These are phyloP conservation scores for Druon quercuslanigerum DNA, from an alignment of 1,140 invertebrate genomes.

Conservation along the genomic window DNA sequence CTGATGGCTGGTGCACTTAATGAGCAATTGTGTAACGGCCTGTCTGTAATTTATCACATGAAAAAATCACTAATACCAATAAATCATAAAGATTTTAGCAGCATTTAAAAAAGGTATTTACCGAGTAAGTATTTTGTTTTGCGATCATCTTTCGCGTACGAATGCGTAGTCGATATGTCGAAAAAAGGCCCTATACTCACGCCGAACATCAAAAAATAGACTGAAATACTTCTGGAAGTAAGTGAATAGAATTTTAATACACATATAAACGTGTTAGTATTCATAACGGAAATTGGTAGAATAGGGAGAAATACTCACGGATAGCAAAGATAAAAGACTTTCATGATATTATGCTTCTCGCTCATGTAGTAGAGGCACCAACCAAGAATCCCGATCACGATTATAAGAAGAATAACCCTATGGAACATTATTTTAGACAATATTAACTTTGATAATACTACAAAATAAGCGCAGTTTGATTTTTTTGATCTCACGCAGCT, in stretches of 20 bases:
- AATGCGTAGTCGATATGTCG: slow-evolving; percentile 77
- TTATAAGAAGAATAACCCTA: slow-evolving; percentile 76
- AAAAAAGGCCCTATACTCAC: slow-evolving; percentile 83
- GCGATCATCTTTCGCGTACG: slow-evolving; percentile 67
- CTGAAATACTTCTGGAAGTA: slow-evolving; percentile 80
- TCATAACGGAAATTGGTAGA: slow-evolving; percentile 2
- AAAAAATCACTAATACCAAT: neutral
- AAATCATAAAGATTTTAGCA: too few relatives aligned
- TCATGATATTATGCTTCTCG: slow-evolving; percentile 82
- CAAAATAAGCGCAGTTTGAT: too few relatives aligned
- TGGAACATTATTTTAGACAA: slow-evolving; percentile 53
- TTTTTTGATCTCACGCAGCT: too few relatives aligned
- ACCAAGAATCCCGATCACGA: slow-evolving; percentile 74
- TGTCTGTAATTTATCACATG: slow-evolving; percentile 60
- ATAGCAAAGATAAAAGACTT: slow-evolving; percentile 89
- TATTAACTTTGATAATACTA: neutral
- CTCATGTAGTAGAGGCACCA: slow-evolving; percentile 86
- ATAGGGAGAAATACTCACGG: slow-evolving; percentile 84
- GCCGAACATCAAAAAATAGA: slow-evolving; percentile 92
- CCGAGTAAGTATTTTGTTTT: slow-evolving; percentile 68
- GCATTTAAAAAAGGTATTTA: slow-evolving; percentile 39
- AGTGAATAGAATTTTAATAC: too few relatives aligned
- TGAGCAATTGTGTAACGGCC: slow-evolving; percentile 83
- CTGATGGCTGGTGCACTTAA: slow-evolving; percentile 83
- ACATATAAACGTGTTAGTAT: too few relatives aligned